Percentiles rank a stretch among this genome's conserved stretches.
Conservation (phyloP, 2,888 invertebrate species). For the Calameuta pallipes region DNA sequence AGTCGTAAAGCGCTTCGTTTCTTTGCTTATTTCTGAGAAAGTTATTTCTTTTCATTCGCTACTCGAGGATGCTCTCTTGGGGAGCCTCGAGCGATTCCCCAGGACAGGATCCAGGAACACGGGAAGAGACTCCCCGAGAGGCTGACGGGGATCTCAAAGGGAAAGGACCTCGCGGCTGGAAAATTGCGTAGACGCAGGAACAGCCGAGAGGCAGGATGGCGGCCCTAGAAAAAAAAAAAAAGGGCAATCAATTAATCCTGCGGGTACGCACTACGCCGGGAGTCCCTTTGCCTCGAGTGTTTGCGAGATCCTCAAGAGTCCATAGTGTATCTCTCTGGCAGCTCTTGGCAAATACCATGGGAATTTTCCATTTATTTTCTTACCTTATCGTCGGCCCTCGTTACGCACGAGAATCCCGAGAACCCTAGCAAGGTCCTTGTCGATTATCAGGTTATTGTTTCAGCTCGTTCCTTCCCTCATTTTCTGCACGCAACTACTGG, state of each 20-base stretch:
- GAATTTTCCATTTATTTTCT: slow-evolving; percentile 38
- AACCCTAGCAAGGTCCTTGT: slow-evolving; percentile 12
- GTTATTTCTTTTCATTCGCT: slow-evolving; percentile 1
- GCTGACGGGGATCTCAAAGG: too few species aligned
- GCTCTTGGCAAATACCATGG: slow-evolving; percentile 33
- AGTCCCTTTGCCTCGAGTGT: slow-evolving; percentile 42
- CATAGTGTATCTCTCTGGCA: neutral
- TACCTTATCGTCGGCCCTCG: slow-evolving; percentile 9
- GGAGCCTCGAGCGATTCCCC: too few species aligned
- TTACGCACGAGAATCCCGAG: neutral
- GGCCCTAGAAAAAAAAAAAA: slow-evolving; percentile 30
- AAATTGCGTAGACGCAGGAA: too few species aligned
- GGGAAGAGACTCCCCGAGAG: too few species aligned
- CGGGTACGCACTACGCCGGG: slow-evolving; percentile 22
- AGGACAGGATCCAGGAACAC: too few species aligned
- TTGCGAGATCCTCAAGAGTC: slow-evolving; percentile 46
- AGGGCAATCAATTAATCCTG: slow-evolving; percentile 53
- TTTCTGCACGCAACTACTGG: slow-evolving; percentile 7
- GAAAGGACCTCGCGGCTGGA: too few species aligned
- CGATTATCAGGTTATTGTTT: slow-evolving; percentile 23
- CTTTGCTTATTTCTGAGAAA: slow-evolving; percentile 26
- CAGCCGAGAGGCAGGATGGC: neutral
- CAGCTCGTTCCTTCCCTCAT: slow-evolving; percentile 27
- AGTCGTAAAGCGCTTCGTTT: slow-evolving; percentile 24
- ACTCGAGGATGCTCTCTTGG: too few species aligned